phyloP scores from a whole-genome alignment of 2,888 invertebrate genomes.

The Drepana falcataria region DNA sequence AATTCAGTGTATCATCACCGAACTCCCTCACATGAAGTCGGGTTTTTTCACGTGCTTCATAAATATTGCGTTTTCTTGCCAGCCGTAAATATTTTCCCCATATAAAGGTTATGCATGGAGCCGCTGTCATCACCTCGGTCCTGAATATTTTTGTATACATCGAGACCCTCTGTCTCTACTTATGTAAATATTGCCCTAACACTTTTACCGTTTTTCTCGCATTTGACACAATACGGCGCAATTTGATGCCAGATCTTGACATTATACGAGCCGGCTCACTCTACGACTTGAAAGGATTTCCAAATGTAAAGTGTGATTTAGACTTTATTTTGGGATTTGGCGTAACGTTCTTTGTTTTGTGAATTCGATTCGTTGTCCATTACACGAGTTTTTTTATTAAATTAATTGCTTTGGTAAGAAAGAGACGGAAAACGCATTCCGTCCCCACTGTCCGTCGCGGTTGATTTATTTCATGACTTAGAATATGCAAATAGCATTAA shows the following conservation, averaged over 20 bases:
- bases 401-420: slow-evolving; percentile 67
- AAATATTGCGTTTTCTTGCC: slow-evolving; percentile 63
- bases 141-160: slow-evolving; percentile 73
- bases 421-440: slow-evolving; percentile 68
- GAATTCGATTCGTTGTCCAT: slow-evolving; percentile 11
- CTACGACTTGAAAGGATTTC: slow-evolving; percentile 41
- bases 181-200: slow-evolving; percentile 75
- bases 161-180: slow-evolving; percentile 74
- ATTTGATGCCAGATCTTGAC: slow-evolving; percentile 65
- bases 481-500: slow-evolving; percentile 78
- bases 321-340: slow-evolving; percentile 49
- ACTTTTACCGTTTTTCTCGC: slow-evolving; percentile 74
- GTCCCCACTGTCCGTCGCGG: slow-evolving; percentile 72
- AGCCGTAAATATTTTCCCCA: slow-evolving; percentile 71
- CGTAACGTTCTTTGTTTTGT: slow-evolving; percentile 28
- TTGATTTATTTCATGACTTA: slow-evolving; percentile 79
- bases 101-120: slow-evolving; percentile 65
- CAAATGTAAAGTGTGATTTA: slow-evolving; percentile 58
- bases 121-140: slow-evolving; percentile 70
- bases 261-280: slow-evolving; percentile 61
- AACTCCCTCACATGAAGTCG: slow-evolving; percentile 37
- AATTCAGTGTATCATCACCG: slow-evolving; percentile 47
- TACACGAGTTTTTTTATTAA: slow-evolving; percentile 44
- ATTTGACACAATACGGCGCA: slow-evolving; percentile 73
- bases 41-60: slow-evolving; percentile 52